Conservation (phyloP, 2,113 vertebrate species). For the Bubo blakistoni region DNA sequence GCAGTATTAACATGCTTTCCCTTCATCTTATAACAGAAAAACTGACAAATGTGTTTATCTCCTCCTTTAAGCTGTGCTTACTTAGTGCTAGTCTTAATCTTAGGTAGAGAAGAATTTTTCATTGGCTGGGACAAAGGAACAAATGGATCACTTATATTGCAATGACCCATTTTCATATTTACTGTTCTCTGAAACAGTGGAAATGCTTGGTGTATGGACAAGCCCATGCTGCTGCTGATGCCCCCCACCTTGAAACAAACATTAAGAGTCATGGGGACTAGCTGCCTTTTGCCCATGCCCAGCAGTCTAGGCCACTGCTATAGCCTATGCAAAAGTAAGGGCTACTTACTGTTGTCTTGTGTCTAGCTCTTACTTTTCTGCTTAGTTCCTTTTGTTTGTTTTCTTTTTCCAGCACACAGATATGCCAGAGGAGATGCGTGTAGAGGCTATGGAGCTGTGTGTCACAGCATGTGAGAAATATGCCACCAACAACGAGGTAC, state of each 20-base stretch:
- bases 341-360: not conserved
- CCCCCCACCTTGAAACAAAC: not conserved
- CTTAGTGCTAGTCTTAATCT: not conserved
- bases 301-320: not conserved
- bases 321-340: not conserved
- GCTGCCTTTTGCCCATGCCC: not conserved
- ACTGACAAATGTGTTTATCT: not conserved
- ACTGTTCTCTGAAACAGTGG: not conserved
- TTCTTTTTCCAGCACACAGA: conserved; percentile 84
- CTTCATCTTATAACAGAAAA: not conserved
- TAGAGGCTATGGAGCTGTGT: conserved; percentile 96
- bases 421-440: conserved; percentile 96
- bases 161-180: not conserved
- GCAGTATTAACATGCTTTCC: not conserved
- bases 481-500: conserved; percentile 84
- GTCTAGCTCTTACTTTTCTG: not conserved
- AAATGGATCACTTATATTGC: not conserved
- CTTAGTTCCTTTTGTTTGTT: conserved; percentile 9
- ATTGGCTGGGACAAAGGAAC: not conserved
- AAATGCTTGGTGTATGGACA: not conserved
- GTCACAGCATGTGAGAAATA: conserved; percentile 86
- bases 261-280: not conserved
- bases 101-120: not conserved
- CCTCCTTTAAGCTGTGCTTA: not conserved
- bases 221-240: not conserved